Conservation (phyloP, 2,888 invertebrate genomes). For the Exocentrus adspersus region DNA sequence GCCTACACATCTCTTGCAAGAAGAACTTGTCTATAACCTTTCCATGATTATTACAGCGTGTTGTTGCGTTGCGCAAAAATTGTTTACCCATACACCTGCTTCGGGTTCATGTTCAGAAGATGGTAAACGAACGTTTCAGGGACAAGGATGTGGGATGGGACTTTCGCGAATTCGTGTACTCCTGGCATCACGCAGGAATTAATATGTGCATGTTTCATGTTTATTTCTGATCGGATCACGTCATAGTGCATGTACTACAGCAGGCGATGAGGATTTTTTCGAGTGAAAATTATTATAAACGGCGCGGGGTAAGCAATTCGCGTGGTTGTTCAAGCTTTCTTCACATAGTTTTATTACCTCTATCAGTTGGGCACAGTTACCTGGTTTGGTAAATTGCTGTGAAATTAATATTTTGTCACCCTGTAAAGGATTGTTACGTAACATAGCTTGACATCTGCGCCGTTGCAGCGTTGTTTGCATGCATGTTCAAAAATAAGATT, state of each 20-base stretch:
- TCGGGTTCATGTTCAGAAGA: too few relatives aligned
- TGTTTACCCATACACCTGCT: too few relatives aligned
- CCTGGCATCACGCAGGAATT: background rate
- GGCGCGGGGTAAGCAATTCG: too few relatives aligned
- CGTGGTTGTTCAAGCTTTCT: background rate
- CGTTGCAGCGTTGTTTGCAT: too few relatives aligned
- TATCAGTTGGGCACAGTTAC: background rate
- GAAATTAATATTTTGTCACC: too few relatives aligned
- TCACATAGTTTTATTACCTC: too few relatives aligned
- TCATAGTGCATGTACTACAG: background rate
- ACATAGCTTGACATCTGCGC: too few relatives aligned
- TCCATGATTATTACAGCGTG: background rate
- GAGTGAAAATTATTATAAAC: too few relatives aligned
- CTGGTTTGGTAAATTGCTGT: background rate
- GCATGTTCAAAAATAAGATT: too few relatives aligned
- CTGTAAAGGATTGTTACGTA: too few relatives aligned
- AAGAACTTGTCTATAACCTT: background rate
- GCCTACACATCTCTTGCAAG: background rate
- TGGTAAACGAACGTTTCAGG: conserved; percentile 12
- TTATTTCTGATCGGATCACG: background rate
- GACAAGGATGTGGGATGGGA: conserved; percentile 3
- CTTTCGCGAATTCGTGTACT: background rate
- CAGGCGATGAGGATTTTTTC: too few relatives aligned
- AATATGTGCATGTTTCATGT: background rate
- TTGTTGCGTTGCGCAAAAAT: background rate